Base-by-base conservation (phyloP, 1,140 invertebrate genomes). In the Macrocentrus cingulum region DNA sequence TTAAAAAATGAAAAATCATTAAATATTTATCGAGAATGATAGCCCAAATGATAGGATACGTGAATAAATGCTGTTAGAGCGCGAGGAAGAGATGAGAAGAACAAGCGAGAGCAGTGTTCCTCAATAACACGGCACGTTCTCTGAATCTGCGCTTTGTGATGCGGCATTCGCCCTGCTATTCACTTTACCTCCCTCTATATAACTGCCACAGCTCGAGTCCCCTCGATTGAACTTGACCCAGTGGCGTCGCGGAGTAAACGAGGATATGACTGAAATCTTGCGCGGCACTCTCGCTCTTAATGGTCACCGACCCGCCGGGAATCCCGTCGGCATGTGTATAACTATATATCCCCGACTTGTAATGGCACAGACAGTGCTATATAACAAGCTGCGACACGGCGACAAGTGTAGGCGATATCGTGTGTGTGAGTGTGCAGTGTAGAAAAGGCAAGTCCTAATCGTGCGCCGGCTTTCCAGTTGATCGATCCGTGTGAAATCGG, bases 221-320 rank as follows among this genome's bases (percentile, higher is more conserved):
- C 52, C 58, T 59, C 60, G 55, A 56, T 65, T 66, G 70, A 76
- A 76, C 74, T 74, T 76, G 74, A 76, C 72, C 72, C 64, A 75
- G 39, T 67, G 60, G n/a, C 34, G 32, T 55, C 58, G 42, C 36
- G 50, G 59, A 23, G 49, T 51, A 39, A 63, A 62, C 57, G 48
- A 49, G 60, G 56, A 68, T 64, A 71, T 66, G 64, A 66, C 64
- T 68, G 65, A 68, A 72, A 73, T 69, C 66, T 70, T 69, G 66
- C 34, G 55, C 34, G 55, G 29, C 56, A 62, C 62, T 65, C 57
- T 64, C 61, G 52, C 59, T 63, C 57, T 66, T 67, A 68, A 70
- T 64, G 69, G 64, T 64, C 65, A 62, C 61, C 57, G 63, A 66
- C 65, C 63, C 61, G 52, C 58, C 50, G 49, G 49, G 49, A 51